phyloP scores from a whole-genome alignment of 1,140 invertebrate species.

The Eumaeus atala region DNA sequence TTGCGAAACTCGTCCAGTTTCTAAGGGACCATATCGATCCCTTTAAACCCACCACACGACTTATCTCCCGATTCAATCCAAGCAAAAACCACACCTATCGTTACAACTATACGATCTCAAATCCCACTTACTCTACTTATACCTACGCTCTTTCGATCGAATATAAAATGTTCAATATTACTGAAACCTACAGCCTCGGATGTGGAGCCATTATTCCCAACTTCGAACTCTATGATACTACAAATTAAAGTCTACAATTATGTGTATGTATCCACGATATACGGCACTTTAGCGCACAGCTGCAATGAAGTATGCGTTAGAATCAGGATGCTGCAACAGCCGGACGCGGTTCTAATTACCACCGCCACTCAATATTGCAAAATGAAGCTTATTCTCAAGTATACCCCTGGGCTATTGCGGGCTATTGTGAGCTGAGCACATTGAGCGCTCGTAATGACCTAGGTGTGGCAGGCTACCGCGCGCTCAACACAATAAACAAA shows the following conservation, averaged over 20 bases:
- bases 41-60: slow-evolving; percentile 23
- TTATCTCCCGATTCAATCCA: slow-evolving; percentile 18
- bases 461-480: slow-evolving; percentile 49
- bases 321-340: slow-evolving; percentile 69
- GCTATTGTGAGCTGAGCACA: slow-evolving; percentile 62
- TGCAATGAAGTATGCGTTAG: slow-evolving; percentile 45
- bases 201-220: slow-evolving; percentile 13
- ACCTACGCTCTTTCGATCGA: slow-evolving; percentile 25
- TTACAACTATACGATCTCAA: slow-evolving; percentile 16
- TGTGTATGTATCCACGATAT: slow-evolving; percentile 18
- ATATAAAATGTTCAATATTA: slow-evolving; percentile 23
- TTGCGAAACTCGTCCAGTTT: slow-evolving; percentile 66
- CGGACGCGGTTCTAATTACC: slow-evolving; percentile 68
- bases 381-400: slow-evolving; percentile 58
- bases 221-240: slow-evolving; percentile 18
- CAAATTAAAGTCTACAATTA: slow-evolving; percentile 30
- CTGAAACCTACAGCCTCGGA: slow-evolving; percentile 21
- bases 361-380: slow-evolving; percentile 68
- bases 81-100: slow-evolving; percentile 19
- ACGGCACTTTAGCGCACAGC: slow-evolving; percentile 22
- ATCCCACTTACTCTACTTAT: slow-evolving; percentile 32
- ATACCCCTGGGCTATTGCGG: slow-evolving; percentile 61
- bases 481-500: slow-evolving; percentile 51
- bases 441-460: slow-evolving; percentile 53
- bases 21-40: slow-evolving; percentile 62